Evolutionary conservation across 2,888 invertebrate species (phyloP), one percentile per base, ranked within the genome.

Genomic region (Itoplectis maculator): DNA sequence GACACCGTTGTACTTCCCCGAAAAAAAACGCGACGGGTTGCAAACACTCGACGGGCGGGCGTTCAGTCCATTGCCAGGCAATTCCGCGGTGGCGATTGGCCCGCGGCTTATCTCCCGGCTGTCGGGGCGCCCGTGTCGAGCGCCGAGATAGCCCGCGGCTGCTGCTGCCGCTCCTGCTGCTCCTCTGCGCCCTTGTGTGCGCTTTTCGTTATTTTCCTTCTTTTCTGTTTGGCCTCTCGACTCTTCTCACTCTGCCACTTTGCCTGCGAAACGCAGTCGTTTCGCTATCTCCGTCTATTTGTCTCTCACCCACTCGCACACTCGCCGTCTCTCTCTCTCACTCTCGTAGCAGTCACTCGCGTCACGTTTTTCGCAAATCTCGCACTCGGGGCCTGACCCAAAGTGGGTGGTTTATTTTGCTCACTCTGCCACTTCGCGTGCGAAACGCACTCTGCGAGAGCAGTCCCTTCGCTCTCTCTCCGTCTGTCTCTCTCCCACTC

Each of bases 171-270:
- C 4, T 15, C 37, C 15, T 59, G n/a, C n/a, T n/a, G n/a, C n/a
- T n/a, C n/a, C n/a, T n/a, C n/a, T 35, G 56, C 70, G 42, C 47
- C n/a, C 59, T 45, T 59, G n/a, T 29, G 23, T 45, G 56, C 42
- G 29, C 29, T 29, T 15, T 45, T 59, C n/a, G n/a, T 20, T 59
- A 8, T 29, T 72, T 29, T 5, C 29, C 29, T n/a, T n/a, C n/a
- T n/a, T n/a, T n/a, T n/a, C n/a, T n/a, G n/a, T n/a, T n/a, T n/a
- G n/a, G n/a, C n/a, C n/a, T n/a, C n/a, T n/a, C 47, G 35, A 49
- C 20, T 37, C 8, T 49, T 5, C 59, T 49, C 15, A 73, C 73
- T 73, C 49, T 49, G 37, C 47, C 59, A 59, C 72, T 61, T 73
- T 73, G 61, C 13, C 61, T 29, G 18, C 37, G 40, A 54, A 37